These are phyloP conservation scores for Poeciliopsis gracilis DNA, from an alignment of 2,797 vertebrate genomes.

Conservation along the genomic window DNA sequence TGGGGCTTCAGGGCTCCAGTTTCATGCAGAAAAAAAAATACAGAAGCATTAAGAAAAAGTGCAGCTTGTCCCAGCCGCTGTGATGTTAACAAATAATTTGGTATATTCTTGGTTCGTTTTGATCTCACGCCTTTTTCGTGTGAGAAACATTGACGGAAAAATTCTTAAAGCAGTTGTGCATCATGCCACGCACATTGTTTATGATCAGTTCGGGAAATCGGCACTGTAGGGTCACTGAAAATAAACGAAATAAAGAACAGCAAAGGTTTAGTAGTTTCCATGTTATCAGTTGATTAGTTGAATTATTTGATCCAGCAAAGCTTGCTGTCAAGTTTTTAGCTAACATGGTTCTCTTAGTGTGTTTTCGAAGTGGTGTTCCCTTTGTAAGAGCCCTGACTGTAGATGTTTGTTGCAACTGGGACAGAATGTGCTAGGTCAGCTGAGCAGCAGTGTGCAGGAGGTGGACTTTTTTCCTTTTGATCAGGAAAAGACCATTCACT, in stretches of 20 bases:
- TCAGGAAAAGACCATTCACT: not conserved
- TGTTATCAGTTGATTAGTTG: not conserved
- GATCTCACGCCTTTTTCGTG: not conserved
- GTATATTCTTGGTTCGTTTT: not conserved
- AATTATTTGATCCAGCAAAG: not conserved
- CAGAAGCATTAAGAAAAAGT: not conserved
- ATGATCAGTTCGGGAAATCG: not conserved
- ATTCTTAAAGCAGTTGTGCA: not conserved
- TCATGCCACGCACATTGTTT: not conserved
- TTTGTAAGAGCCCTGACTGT: not conserved
- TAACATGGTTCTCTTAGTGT: not conserved
- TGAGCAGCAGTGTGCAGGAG: not conserved
- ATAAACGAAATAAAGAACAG: not conserved
- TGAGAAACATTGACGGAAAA: not conserved
- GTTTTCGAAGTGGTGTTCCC: not conserved
- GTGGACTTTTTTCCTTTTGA: not conserved
- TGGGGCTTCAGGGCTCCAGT: constrained; percentile 11
- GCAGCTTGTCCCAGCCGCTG: not conserved
- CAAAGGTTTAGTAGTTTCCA: no score
- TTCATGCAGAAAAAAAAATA: constrained; percentile 1
- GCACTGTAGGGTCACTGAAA: not conserved
- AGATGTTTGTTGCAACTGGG: not conserved
- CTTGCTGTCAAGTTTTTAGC: not conserved
- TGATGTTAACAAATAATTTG: not conserved
- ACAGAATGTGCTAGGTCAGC: not conserved